Evolutionary conservation across 2,113 vertebrate genomes (phyloP), one percentile per base, ranked within the genome.

Genomic region (Ondatra zibethicus): DNA sequence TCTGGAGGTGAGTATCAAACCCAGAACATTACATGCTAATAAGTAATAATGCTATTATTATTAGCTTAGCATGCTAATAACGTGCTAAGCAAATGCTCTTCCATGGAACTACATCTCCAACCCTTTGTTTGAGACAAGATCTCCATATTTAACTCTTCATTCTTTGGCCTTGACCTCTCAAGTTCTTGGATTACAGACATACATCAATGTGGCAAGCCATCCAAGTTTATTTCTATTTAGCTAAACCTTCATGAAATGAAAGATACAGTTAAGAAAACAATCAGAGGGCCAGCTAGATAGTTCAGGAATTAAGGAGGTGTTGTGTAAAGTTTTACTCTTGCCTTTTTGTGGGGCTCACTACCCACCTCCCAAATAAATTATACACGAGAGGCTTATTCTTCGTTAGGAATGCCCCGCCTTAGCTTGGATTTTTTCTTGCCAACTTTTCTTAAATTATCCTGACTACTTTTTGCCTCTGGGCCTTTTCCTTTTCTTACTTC

Each of bases 241-340:
- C 50, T 77, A 96, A 92, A 89, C 36, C 89, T 81, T 96, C 33
- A 65, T 88, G 75, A 92, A 68, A 65, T 89, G 1, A 92, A 94
- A 93, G 81, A 65, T 65, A 70, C 45, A 61, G 17, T 91, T 82
- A 80, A 81, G 63, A 77, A 58, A 68, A 87, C 7, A 47, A 19
- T 6, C 47, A 4, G 27, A 86, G 25, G 61, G 39, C 27, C 31
- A 65, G 61, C 39, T 6, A 12, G 13, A 21, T 21, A 31, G 39
- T 42, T 19, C 39, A 21, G 27, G 39, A 39, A 33, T 21, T 19
- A 45, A 65, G 27, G 8, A 31, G 27, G 3, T 58, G 58, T 58
- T 58, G 17, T 58, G 58, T 58, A 6, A 58, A 58, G 19, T 58
- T 21, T 58, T 21, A 23, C 58, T 21, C 19, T 58, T 58, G 55